Conservation (phyloP, 2,888 invertebrate genomes). For the Crepidodera aurea region DNA sequence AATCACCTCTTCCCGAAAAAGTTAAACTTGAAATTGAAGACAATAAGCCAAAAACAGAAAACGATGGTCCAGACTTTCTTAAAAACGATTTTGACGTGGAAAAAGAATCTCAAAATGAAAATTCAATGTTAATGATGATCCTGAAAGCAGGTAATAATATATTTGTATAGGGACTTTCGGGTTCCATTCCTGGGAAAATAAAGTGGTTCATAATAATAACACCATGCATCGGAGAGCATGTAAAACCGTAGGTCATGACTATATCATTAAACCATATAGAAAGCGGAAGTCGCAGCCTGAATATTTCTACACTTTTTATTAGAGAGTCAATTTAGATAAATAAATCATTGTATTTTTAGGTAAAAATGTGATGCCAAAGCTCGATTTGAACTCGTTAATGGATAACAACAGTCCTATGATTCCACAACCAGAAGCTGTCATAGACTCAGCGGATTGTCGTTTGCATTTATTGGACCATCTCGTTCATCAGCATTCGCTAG, state of each 20-base stretch:
- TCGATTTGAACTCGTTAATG: slow-evolving; percentile 51
- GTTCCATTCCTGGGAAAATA: too few species aligned
- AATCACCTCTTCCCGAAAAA: slow-evolving; percentile 59
- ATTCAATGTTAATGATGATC: slow-evolving; percentile 54
- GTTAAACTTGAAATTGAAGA: slow-evolving; percentile 37
- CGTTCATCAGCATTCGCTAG: slow-evolving; percentile 74
- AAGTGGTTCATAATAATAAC: too few species aligned
- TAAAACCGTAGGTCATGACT: too few species aligned
- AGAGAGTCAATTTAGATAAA: too few species aligned
- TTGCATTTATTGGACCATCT: slow-evolving; percentile 80
- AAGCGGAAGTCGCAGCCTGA: too few species aligned
- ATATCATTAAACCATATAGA: too few species aligned
- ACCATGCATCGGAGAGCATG: too few species aligned
- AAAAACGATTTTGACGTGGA: slow-evolving; percentile 42
- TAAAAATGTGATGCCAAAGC: slow-evolving; percentile 38
- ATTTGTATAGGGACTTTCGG: too few species aligned
- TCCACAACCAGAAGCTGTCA: slow-evolving; percentile 84
- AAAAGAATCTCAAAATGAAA: slow-evolving; percentile 45
- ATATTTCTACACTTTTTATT: too few species aligned
- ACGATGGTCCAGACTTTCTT: slow-evolving; percentile 40
- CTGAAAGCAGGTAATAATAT: slow-evolving; percentile 51
- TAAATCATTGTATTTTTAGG: too few species aligned
- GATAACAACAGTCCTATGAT: slow-evolving; percentile 58
- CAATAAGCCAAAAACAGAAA: slow-evolving; percentile 44
- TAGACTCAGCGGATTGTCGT: slow-evolving; percentile 80